Base-by-base conservation (phyloP, 2,888 invertebrate genomes). In the Busseola fusca region DNA sequence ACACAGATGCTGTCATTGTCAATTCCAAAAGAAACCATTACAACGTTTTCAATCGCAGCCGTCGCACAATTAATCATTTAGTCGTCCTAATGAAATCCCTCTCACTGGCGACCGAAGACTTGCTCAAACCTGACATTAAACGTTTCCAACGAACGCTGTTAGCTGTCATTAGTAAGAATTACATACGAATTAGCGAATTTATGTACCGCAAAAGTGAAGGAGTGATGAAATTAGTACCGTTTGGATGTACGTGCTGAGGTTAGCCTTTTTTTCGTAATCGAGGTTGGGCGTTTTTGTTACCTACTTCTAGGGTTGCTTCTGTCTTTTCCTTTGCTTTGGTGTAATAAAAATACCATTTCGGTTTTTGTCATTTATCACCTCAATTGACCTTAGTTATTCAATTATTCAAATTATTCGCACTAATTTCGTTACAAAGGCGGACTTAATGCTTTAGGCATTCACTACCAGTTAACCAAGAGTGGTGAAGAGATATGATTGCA, bases 101-200 rank as follows among this genome's bases (percentile, higher is more conserved):
- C 73, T 78, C 81, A 21, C 76, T 73, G 27, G 68, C 71, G 78
- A 72, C 68, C 80, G 62, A 81, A 60, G 81, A 77, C 83, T 85
- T 85, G 76, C 85, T 76, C 84, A 83, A 86, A 88, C 88, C 87
- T 74, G 40, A 78, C 85, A 90, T 91, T 91, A 90, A 83, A 65
- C 68, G 82, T 87, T 90, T 90, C 88, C 78, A 88, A 84, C 81
- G 81, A 89, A 82, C 85, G 84, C 85, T 85, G 87, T 86, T 86
- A 87, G 78, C 85, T 85, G 82, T 89, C 87, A 91, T 92, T 91
- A 90, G 86, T 76, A 74, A 77, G 81, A 85, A 87, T 87, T 87
- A 88, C 81, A 83, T 78, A 82, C 72, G 87, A 87, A 92, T 91
- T 91, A 91, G 89, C 88, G 82, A 88, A 90, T 89, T 88, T 86